These are phyloP conservation scores for Gallinago nigripennis DNA, from an alignment of 2,797 vertebrate species.

Conservation along the genomic window DNA sequence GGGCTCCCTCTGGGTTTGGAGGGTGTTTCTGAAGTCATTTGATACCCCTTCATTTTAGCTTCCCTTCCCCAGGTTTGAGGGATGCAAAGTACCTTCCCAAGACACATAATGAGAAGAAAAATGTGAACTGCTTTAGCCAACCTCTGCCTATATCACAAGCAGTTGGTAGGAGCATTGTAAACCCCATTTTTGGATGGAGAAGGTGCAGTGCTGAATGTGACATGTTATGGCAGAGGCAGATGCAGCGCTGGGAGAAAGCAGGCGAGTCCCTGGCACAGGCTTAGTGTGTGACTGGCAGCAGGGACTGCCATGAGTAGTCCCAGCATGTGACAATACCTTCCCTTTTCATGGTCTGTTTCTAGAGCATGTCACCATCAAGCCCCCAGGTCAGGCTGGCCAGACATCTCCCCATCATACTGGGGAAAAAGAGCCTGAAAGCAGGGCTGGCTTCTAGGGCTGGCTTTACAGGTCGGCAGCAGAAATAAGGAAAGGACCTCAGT, in stretches of 20 bases:
- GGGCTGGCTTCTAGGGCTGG: neutral
- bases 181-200: neutral
- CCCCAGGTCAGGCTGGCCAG: neutral
- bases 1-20: neutral
- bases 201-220: neutral
- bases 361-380: fast-evolving
- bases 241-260: neutral
- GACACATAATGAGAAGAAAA: neutral
- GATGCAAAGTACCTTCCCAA: neutral
- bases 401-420: neutral
- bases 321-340: neutral
- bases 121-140: neutral
- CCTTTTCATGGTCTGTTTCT: neutral
- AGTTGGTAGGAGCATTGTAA: neutral
- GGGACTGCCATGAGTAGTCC: fast-evolving
- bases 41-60: neutral
- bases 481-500: neutral
- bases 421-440: neutral
- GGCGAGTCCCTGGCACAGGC: neutral
- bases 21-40: neutral
- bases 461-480: neutral
- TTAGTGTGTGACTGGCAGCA: neutral
- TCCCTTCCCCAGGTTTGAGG: neutral
- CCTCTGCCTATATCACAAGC: neutral
- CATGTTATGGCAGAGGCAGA: neutral